Evolutionary conservation across 2,113 vertebrate species (phyloP).

Genomic region (Spheniscus mendiculus): DNA sequence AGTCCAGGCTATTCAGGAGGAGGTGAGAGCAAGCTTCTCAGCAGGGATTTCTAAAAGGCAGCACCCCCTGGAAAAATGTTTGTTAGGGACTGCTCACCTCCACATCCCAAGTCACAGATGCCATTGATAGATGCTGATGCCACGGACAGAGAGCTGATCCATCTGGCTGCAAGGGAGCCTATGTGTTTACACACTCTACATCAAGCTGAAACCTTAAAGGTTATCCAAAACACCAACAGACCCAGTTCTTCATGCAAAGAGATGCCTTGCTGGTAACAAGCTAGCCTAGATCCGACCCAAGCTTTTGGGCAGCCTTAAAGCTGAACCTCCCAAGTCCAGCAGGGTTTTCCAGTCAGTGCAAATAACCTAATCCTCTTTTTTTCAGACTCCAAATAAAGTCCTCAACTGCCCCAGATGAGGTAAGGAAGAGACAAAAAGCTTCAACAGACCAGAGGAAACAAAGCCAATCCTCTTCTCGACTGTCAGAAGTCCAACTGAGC

Average conservation of each 20-base stretch:
- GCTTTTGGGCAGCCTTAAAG: neutral
- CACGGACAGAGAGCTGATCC: neutral
- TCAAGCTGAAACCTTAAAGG: neutral
- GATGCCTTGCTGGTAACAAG: neutral
- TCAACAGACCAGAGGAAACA: neutral
- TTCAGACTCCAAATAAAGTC: neutral
- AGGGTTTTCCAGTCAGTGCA: neutral
- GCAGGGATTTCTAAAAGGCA: neutral
- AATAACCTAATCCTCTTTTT: neutral
- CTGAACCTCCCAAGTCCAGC: neutral
- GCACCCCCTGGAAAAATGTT: neutral
- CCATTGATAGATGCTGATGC: fast-evolving
- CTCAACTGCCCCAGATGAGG: neutral
- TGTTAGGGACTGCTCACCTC: neutral
- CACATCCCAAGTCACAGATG: neutral
- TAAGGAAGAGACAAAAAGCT: neutral
- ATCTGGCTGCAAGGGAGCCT: neutral
- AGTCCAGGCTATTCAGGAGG: neutral
- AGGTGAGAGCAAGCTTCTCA: neutral
- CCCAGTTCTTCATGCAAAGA: neutral
- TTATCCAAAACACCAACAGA: neutral
- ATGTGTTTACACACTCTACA: neutral
- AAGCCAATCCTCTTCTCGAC: neutral
- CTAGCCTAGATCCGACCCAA: neutral
- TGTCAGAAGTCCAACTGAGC: neutral